Evolutionary conservation across 2,113 vertebrate species (phyloP).

Genomic region (Amphiprion percula): DNA sequence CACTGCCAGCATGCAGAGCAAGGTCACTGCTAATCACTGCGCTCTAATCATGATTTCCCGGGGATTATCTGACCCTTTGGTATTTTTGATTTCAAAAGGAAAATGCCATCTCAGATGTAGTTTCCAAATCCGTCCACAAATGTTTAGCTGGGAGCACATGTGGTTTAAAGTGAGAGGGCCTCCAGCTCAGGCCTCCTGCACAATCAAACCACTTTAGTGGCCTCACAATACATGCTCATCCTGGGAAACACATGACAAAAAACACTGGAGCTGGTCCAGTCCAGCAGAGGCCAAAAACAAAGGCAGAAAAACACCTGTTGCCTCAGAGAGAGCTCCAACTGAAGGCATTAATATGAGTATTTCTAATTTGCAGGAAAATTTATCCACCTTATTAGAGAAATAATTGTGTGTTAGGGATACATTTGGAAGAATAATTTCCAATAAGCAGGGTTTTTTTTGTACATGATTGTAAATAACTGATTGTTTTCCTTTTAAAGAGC

Average conservation of each 20-base stretch:
- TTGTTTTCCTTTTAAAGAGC: constrained; percentile 12
- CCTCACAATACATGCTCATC: constrained; percentile 9
- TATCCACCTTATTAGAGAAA: not conserved
- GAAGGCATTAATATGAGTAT: not conserved
- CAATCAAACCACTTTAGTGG: constrained; percentile 36
- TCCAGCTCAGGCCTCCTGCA: constrained; percentile 38
- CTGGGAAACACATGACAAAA: constrained; percentile 45
- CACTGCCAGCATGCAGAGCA: constrained; percentile 18
- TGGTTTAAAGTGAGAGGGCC: constrained; percentile 26
- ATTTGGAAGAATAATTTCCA: not conserved
- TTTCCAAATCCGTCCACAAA: constrained; percentile 52
- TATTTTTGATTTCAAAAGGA: constrained; percentile 42
- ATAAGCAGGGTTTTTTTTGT: not conserved
- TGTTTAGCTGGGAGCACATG: constrained; percentile 41
- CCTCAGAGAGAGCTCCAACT: not conserved
- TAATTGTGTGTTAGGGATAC: not conserved
- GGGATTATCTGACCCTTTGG: constrained; percentile 55
- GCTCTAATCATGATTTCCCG: constrained; percentile 27
- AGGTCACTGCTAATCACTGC: constrained; percentile 51
- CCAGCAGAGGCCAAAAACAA: not conserved
- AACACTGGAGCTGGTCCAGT: not conserved
- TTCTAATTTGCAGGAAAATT: constrained; percentile 12
- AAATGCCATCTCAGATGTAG: constrained; percentile 49
- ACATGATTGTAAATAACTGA: constrained; percentile 23
- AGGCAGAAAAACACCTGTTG: constrained; percentile 57